Evolutionary conservation across 2,888 invertebrate species (phyloP), one percentile per base, ranked within the genome.

Genomic region (Junonia oenone): DNA sequence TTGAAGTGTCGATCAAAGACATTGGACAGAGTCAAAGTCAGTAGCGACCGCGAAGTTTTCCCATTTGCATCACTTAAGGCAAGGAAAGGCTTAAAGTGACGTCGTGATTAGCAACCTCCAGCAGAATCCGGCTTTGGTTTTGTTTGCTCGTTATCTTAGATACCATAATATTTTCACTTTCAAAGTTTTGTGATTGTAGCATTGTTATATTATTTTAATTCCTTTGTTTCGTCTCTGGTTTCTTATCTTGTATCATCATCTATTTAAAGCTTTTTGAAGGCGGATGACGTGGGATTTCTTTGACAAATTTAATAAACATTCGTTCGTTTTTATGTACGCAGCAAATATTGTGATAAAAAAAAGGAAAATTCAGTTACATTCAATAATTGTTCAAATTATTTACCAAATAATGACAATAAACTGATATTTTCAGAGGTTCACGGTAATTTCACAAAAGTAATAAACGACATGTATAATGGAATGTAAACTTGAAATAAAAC

Each of bases 11-110:
- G 78, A 81, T 84, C 81, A 80, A 84, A 83, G 81, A 83, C 78
- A 76, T 73, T 72, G 76, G 78, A 78, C 76, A 75, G 72, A 81
- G 77, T 76, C 75, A 73, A 73, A 75, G 73, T 73, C 75, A 77
- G 83, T 82, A 78, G 78, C 74, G 76, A 78, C 78, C 76, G 71
- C 72, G 68, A 84, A 86, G 78, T 85, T 84, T 82, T 71, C 79
- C 84, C 81, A 82, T 88, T 85, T 84, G 80, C 82, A 85, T 86
- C 75, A 81, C 79, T 83, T 77, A 78, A 73, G 79, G 75, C 76
- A 74, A 71, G 72, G 73, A 77, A 82, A 81, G 78, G 81, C 80
- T 78, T 77, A 71, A 72, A 78, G 76, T 73, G 72, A 69, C 68
- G 67, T 69, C 75, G 78, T 81, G 81, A 83, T 81, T 81, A 83